Evolutionary conservation across 2,113 vertebrate genomes (phyloP).

Genomic region (Corythornis madagascariensis): DNA sequence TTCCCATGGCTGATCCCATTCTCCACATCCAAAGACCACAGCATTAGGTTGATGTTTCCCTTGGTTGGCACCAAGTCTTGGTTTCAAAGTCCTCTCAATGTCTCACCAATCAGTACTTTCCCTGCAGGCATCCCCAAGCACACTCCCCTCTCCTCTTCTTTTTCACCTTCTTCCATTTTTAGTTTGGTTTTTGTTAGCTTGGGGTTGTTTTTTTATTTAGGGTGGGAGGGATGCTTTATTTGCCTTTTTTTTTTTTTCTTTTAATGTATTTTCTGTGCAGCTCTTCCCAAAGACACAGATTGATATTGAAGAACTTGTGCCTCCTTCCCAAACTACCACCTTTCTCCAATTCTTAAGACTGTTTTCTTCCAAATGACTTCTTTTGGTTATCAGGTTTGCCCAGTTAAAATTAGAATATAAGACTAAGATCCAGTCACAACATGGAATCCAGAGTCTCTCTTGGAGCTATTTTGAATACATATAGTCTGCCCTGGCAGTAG

Average conservation of each 20-base stretch:
- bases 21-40: accelerated
- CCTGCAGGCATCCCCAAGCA: background rate
- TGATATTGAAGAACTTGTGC: accelerated
- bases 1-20: background rate
- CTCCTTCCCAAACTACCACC: background rate
- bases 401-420: background rate
- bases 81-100: background rate
- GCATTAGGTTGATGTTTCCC: background rate
- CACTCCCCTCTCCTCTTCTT: background rate
- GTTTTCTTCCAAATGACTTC: background rate
- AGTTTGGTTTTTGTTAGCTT: background rate
- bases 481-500: background rate
- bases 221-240: background rate
- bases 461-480: background rate
- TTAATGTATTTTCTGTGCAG: background rate
- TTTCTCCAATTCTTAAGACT: background rate
- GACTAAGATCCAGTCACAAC: background rate
- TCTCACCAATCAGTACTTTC: background rate
- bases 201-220: background rate
- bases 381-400: background rate
- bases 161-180: background rate
- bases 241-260: no score
- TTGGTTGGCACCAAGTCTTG: background rate
- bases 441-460: background rate
- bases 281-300: background rate